phyloP scores from a whole-genome alignment of 30 jellyfish, hydroid and myxozoan genomes.

The Cassiopea andromeda region DNA sequence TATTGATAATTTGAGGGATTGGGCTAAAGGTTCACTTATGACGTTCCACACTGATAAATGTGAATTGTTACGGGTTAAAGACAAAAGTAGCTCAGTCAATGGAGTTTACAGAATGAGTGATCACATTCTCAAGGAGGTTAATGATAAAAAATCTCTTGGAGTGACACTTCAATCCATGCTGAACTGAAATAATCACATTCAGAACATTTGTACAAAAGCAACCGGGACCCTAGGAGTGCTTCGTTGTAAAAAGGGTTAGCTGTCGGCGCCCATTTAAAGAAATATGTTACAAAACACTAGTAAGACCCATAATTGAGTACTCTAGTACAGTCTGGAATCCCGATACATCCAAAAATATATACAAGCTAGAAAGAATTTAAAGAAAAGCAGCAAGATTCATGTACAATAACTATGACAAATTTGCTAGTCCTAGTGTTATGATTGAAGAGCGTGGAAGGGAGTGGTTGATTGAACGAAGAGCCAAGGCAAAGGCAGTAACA shows the following conservation, averaged over 20 bases:
- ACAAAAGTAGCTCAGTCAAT: neutral
- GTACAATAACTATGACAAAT: no score
- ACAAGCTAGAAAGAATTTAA: conserved; percentile 13
- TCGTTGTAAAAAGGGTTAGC: neutral
- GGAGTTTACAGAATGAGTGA: neutral
- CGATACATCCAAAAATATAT: neutral
- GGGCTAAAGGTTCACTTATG: conserved; percentile 25
- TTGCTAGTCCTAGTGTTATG: no score
- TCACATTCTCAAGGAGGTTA: neutral
- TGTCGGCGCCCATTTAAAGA: conserved; percentile 23
- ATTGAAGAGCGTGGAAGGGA: neutral
- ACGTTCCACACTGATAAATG: conserved; percentile 26
- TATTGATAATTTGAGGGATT: conserved; percentile 4
- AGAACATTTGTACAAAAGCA: no score
- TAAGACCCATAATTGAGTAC: no score
- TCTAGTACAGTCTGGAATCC: conserved; percentile 18
- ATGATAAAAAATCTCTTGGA: neutral
- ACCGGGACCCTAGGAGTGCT: neutral
- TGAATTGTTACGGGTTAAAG: neutral
- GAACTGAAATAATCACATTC: no score
- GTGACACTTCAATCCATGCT: neutral
- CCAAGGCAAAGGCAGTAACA: no score
- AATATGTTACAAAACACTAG: conserved; percentile 45
- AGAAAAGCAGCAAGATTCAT: conserved; percentile 22
- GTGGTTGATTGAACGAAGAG: neutral